phyloP scores from a whole-genome alignment of 2,797 vertebrate species.

The Simalia tracyae region DNA sequence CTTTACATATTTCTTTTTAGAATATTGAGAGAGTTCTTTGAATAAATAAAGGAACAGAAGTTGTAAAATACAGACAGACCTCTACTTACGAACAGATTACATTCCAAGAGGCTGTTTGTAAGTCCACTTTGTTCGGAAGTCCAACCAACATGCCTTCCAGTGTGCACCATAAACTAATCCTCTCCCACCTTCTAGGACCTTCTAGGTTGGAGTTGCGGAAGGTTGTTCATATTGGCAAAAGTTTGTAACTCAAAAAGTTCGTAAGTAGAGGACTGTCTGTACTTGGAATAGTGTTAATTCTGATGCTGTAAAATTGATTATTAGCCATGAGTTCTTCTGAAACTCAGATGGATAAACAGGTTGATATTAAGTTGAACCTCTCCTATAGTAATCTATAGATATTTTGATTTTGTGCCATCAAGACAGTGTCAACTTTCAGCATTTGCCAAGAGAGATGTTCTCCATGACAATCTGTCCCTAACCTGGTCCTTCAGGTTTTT shows the following conservation, averaged over 20 bases:
- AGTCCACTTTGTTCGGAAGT: too few species aligned
- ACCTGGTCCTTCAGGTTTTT: neutral
- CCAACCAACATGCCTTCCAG: too few species aligned
- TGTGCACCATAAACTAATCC: too few species aligned
- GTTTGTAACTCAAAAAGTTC: too few species aligned
- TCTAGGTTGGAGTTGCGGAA: too few species aligned
- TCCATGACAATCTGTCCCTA: neutral
- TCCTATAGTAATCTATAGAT: neutral
- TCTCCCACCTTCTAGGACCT: too few species aligned
- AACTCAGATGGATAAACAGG: neutral
- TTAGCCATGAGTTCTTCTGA: neutral
- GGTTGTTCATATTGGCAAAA: too few species aligned
- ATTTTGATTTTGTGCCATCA: neutral
- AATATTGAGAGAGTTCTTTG: neutral
- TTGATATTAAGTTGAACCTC: neutral
- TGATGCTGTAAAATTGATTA: neutral
- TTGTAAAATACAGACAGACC: neutral
- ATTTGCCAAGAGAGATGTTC: neutral
- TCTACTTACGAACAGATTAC: too few species aligned
- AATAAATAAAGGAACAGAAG: neutral
- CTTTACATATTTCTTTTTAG: neutral
- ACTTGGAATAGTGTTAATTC: neutral
- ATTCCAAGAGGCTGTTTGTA: too few species aligned
- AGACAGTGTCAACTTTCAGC: neutral
- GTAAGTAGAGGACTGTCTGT: too few species aligned